Conservation (phyloP, 2,888 invertebrate species). For the Andrena hattorfiana region DNA sequence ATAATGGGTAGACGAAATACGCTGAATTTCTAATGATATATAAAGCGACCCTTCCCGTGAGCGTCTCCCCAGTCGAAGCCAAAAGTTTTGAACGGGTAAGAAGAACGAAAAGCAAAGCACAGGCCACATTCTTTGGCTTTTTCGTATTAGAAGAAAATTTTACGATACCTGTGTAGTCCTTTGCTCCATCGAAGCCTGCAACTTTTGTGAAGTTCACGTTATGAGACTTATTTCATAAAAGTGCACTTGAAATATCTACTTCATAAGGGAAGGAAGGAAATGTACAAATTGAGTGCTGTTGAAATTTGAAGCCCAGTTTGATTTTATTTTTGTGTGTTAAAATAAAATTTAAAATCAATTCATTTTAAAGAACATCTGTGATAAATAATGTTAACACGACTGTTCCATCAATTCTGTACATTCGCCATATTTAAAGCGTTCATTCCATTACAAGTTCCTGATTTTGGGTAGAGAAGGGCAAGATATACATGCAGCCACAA, state of each 20-base stretch:
- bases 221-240: too few relatives aligned
- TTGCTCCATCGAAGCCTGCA: not conserved
- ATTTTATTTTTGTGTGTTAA: too few relatives aligned
- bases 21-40: constrained; percentile 77
- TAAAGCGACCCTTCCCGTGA: constrained; percentile 58
- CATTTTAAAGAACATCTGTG: too few relatives aligned
- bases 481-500: too few relatives aligned
- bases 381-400: too few relatives aligned
- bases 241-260: not conserved
- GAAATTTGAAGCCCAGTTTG: too few relatives aligned
- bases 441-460: too few relatives aligned
- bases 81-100: constrained; percentile 9
- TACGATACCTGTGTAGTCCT: not conserved
- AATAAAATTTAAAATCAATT: too few relatives aligned
- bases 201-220: not conserved
- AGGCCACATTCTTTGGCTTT: not conserved
- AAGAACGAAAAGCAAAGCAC: constrained; percentile 37
- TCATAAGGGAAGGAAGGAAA: not conserved
- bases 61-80: constrained; percentile 47
- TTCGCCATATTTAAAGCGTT: too few relatives aligned
- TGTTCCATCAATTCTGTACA: too few relatives aligned
- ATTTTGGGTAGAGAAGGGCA: too few relatives aligned
- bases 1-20: constrained; percentile 81
- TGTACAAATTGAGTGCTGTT: not conserved
- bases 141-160: not conserved